Evolutionary conservation across 2,113 vertebrate species (phyloP).

Genomic region (Pteropus alecto): DNA sequence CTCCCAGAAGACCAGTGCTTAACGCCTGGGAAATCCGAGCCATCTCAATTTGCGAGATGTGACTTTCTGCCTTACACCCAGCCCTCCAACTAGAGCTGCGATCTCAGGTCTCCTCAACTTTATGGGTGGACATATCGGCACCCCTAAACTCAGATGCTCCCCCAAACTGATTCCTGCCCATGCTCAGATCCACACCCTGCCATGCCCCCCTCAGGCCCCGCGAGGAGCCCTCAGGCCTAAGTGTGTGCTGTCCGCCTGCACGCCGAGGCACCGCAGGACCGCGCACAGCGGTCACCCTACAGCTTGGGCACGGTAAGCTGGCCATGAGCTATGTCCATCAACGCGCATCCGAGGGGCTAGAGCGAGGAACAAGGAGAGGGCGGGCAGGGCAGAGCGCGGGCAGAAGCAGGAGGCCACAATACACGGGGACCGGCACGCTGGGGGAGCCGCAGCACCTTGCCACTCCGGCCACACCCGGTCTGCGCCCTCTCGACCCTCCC

Average conservation of each 20-base stretch:
- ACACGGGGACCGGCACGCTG: background rate
- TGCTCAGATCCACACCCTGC: too few relatives aligned
- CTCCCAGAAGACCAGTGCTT: too few relatives aligned
- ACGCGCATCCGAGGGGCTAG: background rate
- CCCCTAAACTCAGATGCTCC: too few relatives aligned
- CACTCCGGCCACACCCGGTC: fast-evolving
- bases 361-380: background rate
- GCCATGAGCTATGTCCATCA: background rate
- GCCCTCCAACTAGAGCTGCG: background rate
- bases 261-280: background rate
- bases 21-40: background rate
- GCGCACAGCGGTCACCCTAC: background rate
- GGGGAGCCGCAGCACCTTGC: fast-evolving
- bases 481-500: fast-evolving
- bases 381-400: background rate
- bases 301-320: background rate
- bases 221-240: too few relatives aligned
- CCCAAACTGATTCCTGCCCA: too few relatives aligned
- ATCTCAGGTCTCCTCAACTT: too few relatives aligned
- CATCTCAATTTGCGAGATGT: fast-evolving
- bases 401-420: background rate
- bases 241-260: too few relatives aligned
- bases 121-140: background rate
- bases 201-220: background rate
- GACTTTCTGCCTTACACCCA: background rate